These are phyloP conservation scores for Eumeta japonica DNA, from an alignment of 1,140 invertebrate species.

Conservation along the genomic window DNA sequence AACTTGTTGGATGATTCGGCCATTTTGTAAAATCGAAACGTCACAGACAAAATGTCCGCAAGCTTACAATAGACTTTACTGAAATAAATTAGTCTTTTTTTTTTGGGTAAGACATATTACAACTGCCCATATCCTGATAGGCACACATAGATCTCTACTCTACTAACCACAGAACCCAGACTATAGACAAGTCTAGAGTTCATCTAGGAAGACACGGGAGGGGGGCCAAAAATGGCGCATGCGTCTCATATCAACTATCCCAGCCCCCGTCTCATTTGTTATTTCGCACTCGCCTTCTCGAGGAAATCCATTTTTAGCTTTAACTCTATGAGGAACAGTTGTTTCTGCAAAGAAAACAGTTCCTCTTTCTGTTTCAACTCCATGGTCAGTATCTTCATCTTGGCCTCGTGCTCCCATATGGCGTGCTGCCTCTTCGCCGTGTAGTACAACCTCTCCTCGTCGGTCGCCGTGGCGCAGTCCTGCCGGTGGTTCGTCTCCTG, in stretches of 20 bases:
- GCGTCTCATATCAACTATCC: background rate
- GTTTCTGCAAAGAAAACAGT: slow-evolving; percentile 54
- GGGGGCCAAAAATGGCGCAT: too few species aligned
- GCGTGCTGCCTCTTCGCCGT: slow-evolving; percentile 51
- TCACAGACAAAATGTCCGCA: too few species aligned
- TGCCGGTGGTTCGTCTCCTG: slow-evolving; percentile 27
- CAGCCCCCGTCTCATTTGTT: slow-evolving; percentile 8
- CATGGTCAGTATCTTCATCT: slow-evolving; percentile 56
- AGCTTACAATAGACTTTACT: too few species aligned
- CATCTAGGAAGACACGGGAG: too few species aligned
- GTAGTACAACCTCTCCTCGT: slow-evolving; percentile 49
- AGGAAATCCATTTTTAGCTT: slow-evolving; percentile 56
- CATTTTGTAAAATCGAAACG: too few species aligned
- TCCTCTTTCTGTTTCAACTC: slow-evolving; percentile 53
- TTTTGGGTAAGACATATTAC: background rate
- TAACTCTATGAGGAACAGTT: slow-evolving; percentile 53
- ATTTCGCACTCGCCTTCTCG: slow-evolving; percentile 54
- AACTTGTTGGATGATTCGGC: too few species aligned
- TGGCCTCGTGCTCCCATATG: slow-evolving; percentile 53
- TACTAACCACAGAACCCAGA: too few species aligned
- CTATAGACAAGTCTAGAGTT: too few species aligned
- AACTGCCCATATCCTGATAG: too few species aligned
- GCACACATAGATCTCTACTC: too few species aligned
- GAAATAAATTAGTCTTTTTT: background rate
- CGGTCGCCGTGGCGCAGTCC: slow-evolving; percentile 32